These are phyloP conservation scores for Chironex yamaguchii DNA, from an alignment of 30 jellyfish, hydroid and myxozoan species.

Conservation along the genomic window DNA sequence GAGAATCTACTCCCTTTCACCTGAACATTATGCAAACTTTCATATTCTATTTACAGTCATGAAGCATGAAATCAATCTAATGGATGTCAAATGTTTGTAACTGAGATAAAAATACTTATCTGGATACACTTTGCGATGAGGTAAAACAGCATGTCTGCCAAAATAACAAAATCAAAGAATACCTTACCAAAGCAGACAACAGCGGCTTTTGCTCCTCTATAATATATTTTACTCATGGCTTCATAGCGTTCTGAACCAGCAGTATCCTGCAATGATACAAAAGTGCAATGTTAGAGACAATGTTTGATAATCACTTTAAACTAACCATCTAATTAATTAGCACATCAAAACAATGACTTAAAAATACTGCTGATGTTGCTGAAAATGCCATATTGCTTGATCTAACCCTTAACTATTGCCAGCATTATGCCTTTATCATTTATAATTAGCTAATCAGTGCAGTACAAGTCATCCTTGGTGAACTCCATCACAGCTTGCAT, in stretches of 20 bases:
- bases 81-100: neutral
- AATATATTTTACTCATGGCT: conserved; percentile 96
- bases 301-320: neutral
- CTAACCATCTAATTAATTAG: no score
- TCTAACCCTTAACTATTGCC: no score
- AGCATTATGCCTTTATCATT: no score
- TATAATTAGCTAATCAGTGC: no score
- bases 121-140: neutral
- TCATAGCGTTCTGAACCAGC: conserved; percentile 98
- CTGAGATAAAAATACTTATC: neutral
- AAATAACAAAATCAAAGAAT: neutral
- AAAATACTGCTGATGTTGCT: no score
- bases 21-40: no score
- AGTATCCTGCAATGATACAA: conserved; percentile 74
- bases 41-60: no score
- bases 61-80: neutral
- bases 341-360: no score
- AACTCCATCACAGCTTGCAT: no score
- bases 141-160: neutral
- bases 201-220: conserved; percentile 98
- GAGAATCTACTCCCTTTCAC: no score
- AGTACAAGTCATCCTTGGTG: no score
- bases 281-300: neutral
- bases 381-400: no score
- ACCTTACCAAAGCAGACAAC: conserved; percentile 91